Evolutionary conservation across 2,113 vertebrate genomes (phyloP).

Genomic region (Corythaeola cristata): DNA sequence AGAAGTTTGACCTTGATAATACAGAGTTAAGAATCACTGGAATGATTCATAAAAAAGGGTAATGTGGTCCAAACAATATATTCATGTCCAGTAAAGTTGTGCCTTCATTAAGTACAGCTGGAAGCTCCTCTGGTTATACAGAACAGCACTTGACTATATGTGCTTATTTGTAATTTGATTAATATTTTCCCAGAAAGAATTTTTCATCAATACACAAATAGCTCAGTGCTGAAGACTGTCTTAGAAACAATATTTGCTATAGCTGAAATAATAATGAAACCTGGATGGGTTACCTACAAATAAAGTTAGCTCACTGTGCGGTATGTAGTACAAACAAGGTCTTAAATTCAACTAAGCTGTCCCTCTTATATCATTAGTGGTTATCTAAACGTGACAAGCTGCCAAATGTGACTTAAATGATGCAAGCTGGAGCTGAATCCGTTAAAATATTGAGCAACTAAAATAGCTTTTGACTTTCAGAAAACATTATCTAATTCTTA

Average conservation of each 20-base stretch:
- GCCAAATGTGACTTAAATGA: neutral
- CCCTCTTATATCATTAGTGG: neutral
- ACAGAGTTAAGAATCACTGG: neutral
- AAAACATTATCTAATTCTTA: neutral
- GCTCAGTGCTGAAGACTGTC: neutral
- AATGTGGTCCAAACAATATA: neutral
- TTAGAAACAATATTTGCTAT: neutral
- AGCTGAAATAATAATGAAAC: neutral
- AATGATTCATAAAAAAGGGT: neutral
- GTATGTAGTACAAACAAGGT: neutral
- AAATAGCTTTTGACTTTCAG: neutral
- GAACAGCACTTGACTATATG: neutral
- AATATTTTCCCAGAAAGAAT: neutral
- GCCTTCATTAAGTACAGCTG: neutral
- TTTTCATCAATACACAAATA: neutral
- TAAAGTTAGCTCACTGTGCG: neutral
- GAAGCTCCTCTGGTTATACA: neutral
- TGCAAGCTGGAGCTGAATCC: neutral
- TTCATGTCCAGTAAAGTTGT: neutral
- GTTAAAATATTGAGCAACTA: neutral
- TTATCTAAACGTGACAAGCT: neutral
- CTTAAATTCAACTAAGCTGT: neutral
- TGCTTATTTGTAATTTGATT: neutral
- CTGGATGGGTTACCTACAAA: neutral
- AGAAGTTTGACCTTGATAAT: neutral